Conservation (phyloP, 30 jellyfish, hydroid and myxozoan species). For the Turritopsis dohrnii region DNA sequence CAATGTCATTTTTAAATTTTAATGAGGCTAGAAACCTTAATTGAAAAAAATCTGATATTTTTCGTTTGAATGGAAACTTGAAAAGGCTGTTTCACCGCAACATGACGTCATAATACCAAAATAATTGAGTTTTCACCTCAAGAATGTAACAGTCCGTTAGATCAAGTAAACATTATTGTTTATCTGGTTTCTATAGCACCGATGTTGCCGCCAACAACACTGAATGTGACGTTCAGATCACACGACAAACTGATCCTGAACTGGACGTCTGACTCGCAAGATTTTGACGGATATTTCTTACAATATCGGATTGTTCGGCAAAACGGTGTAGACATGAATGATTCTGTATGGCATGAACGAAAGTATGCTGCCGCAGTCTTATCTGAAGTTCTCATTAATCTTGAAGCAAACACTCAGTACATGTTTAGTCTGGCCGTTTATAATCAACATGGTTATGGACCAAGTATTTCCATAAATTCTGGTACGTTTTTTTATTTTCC, state of each 20-base stretch:
- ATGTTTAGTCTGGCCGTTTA: neutral
- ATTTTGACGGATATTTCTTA: neutral
- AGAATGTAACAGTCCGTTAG: neutral
- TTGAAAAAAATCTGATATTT: too few relatives aligned
- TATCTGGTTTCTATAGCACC: neutral
- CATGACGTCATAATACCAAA: too few relatives aligned
- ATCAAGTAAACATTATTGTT: neutral
- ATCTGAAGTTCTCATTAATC: neutral
- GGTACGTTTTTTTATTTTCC: too few relatives aligned
- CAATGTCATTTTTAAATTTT: too few relatives aligned
- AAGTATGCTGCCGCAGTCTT: neutral
- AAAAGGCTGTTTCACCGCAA: too few relatives aligned
- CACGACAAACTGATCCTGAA: neutral
- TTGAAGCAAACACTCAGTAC: neutral
- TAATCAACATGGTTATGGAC: neutral
- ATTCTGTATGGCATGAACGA: neutral
- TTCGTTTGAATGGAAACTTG: too few relatives aligned
- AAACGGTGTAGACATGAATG: neutral
- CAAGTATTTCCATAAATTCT: neutral
- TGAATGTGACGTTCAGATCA: neutral
- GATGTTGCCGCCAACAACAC: neutral
- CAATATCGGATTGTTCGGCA: neutral
- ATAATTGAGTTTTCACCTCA: neutral
- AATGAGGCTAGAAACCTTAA: too few relatives aligned
- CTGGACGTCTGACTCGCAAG: neutral